Conservation (phyloP, 2,888 invertebrate species). For the Drosophila borborema region DNA sequence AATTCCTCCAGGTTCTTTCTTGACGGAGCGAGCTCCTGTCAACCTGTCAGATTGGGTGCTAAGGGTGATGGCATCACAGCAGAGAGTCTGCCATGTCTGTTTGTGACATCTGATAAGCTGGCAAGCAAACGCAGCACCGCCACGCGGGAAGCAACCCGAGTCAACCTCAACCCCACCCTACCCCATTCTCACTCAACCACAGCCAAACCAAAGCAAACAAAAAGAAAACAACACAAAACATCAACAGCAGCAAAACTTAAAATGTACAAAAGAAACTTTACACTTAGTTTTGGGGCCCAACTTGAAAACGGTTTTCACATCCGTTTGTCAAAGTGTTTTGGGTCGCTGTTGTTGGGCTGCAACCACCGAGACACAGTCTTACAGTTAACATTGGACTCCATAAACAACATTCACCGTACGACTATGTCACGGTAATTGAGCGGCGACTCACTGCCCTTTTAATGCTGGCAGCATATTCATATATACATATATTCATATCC, state of each 20-base stretch:
- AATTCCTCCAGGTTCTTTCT: slow-evolving; percentile 65
- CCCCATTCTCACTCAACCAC: too few species aligned
- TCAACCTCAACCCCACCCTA: not conserved
- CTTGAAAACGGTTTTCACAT: slow-evolving; percentile 33
- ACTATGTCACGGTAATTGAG: slow-evolving; percentile 85
- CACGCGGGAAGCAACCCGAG: slow-evolving; percentile 19
- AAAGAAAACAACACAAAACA: slow-evolving; percentile 1
- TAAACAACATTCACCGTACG: slow-evolving; percentile 86
- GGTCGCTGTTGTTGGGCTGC: slow-evolving; percentile 64
- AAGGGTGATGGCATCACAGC: slow-evolving; percentile 31
- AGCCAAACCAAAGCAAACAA: not conserved
- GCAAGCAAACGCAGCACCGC: slow-evolving; percentile 25
- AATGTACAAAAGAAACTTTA: slow-evolving; percentile 28
- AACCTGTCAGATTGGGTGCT: slow-evolving; percentile 70
- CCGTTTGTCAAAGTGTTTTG: slow-evolving; percentile 6
- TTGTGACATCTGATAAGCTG: slow-evolving; percentile 67
- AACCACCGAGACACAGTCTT: slow-evolving; percentile 86
- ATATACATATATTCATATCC: too few species aligned
- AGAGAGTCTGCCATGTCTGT: slow-evolving; percentile 52
- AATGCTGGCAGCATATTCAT: slow-evolving; percentile 24
- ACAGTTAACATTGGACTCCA: slow-evolving; percentile 86
- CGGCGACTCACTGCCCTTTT: slow-evolving; percentile 41
- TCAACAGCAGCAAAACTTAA: slow-evolving; percentile 25
- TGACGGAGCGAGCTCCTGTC: slow-evolving; percentile 61
- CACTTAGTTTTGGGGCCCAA: slow-evolving; percentile 42